A percentile compares a stretch with the other conserved stretches of the same genome.
phyloP scores from a whole-genome alignment of 1,140 invertebrate species.

The Zaprionus nigranus region DNA sequence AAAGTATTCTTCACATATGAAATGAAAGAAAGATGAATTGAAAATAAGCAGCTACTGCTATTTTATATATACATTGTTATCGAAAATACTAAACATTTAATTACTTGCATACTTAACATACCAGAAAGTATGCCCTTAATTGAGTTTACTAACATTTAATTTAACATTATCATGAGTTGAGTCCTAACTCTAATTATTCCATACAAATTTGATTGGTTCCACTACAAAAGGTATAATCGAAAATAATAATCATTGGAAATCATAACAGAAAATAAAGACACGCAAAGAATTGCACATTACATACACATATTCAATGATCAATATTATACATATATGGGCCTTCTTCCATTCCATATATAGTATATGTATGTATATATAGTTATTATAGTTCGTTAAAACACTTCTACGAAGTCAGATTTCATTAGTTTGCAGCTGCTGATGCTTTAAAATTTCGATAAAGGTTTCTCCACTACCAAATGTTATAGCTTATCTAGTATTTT shows the following conservation, averaged over 20 bases:
- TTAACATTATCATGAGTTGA: constrained; percentile 25
- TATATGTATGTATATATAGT: constrained; percentile 39
- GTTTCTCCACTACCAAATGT: constrained; percentile 13
- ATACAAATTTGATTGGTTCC: constrained; percentile 4
- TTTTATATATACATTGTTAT: background rate
- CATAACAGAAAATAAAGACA: constrained; percentile 18
- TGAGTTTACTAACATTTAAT: constrained; percentile 44
- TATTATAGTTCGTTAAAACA: constrained; percentile 78
- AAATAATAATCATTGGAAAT: background rate
- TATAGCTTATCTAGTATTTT: constrained; percentile 32
- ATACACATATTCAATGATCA: constrained; percentile 20
- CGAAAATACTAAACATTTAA: background rate
- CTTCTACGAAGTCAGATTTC: constrained; percentile 82
- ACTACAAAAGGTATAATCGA: background rate
- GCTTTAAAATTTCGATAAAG: constrained; percentile 34
- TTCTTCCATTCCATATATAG: constrained; percentile 10
- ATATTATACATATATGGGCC: constrained; percentile 25
- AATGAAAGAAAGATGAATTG: background rate
- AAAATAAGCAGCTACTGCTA: constrained; percentile 5
- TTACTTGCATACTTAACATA: constrained; percentile 16
- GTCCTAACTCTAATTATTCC: background rate
- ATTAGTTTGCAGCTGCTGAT: constrained; percentile 57
- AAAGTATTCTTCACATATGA: background rate
- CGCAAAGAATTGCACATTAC: constrained; percentile 18
- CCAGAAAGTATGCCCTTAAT: constrained; percentile 2